Evolutionary conservation across 2,888 invertebrate genomes (phyloP), one percentile per base, ranked within the genome.

Genomic region (Cephus runcator): DNA sequence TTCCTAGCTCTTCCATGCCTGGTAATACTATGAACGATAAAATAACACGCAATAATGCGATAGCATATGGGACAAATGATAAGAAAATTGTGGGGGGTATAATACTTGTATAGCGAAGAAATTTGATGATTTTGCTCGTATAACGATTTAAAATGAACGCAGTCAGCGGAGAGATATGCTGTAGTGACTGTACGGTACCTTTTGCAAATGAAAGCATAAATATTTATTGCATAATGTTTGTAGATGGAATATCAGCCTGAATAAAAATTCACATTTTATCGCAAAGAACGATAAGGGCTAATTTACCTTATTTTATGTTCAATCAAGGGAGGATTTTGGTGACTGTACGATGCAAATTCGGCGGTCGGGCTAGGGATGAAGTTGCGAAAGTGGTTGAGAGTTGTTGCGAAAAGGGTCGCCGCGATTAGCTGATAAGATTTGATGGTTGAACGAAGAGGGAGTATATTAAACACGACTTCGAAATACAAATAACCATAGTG

Each of bases 321-420:
- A 23, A 23, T 23, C 56, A 23, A 23, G 23, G 56, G 56, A 56
- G 56, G 23, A 56, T 56, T 56, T 56, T 56, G 56, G 56, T 56
- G 23, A 23, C 56, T 15, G 56, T 56, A 56, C 56, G 9, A 56
- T 56, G 56, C 9, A 56, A 56, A 56, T 56, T 56, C 56, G 56
- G 23, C 9, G 9, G 23, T 23, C 23, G 56, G 9, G 23, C 23
- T 56, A 2, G 56, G 56, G 56, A 56, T 56, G 23, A 56, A 30
- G 31, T 40, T 15, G 33, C 69, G 71, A 75, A 75, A 78, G 31
- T 69, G 68, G 75, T 69, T 75, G 68, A 77, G 77, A 79, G 73
- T 78, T 71, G 56, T 56, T 74, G 73, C 31, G 11, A 75, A 69
- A 77, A 23, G 56, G 56, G 56, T 56, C 56, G 56, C 56, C 56